Evolutionary conservation across 2,113 vertebrate species (phyloP), one percentile per base, ranked within the genome.

Genomic region (Cygnus atratus): DNA sequence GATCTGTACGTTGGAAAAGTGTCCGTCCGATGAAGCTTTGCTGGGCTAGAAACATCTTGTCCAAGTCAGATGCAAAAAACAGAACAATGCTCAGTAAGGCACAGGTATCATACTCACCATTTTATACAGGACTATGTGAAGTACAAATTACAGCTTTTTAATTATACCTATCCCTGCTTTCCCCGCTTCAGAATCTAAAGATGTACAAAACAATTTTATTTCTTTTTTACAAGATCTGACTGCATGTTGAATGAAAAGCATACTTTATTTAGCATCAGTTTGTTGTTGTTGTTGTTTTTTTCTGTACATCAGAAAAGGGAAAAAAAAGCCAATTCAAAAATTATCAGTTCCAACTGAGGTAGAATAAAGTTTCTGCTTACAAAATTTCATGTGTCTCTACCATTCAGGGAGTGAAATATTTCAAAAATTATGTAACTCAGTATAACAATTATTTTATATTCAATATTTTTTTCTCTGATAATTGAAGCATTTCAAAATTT

Each of bases 11-110:
- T 29, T 9, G 98, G 98, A 10, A 98, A 98, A 78, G 98, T 98
- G 94, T 98, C 98, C 14, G 97, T 98, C 82, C 97, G 97, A 33
- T 98, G 98, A 35, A 98, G 98, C 95, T 98, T 98, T 98, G 97
- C 57, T 0, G 98, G 98, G 90, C 97, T 98, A 81, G 96, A 52
- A 58, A 97, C 97, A 84, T 96, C 98, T 98, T 95, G 77, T 33
- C 11, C 68, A 67, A 59, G 85, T 28, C 76, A 67, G 12, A 18
- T 10, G 50, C 13, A 83, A 66, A 44, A 33, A 63, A 24, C 4
- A 97, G 57, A 89, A 84, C 2, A 96, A 7, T 2, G 37, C 11
- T 71, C 80, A 80, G 91, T 94, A 11, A 96, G 48, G 35, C 48
- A 62, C 1, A 41, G 57, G 43, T 22, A 68, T 13, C 44, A 43